Evolutionary conservation across 2,113 vertebrate genomes (phyloP), one percentile per base, ranked within the genome.

Genomic region (Thunnus thynnus): DNA sequence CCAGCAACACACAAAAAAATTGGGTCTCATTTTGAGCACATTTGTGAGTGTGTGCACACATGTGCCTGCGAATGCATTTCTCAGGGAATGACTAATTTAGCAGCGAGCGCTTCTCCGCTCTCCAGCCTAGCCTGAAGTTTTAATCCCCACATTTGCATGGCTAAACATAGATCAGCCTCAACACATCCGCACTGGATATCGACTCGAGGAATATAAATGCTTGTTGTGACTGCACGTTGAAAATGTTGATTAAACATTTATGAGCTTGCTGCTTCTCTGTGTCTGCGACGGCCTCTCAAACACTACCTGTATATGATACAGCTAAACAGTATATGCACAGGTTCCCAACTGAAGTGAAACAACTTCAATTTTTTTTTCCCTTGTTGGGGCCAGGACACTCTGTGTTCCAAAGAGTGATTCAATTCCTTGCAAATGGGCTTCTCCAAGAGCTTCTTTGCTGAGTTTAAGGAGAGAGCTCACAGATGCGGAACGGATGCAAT

Each of bases 141-240:
- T 91, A 93, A 92, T 93, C 91, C 88, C 80, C 86, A 84, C 83
- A 93, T 93, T 93, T 92, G 90, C 91, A 91, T 89, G 83, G 86
- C 92, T 93, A 92, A 93, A 92, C 91, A 91, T 92, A 93, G 90
- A 90, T 86, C 87, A 90, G 84, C 88, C 84, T 82, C 72, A 75
- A 62, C 88, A 84, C 85, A 87, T 66, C 56, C 70, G n/a, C 83
- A 67, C 70, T 88, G 83, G 82, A 84, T 86, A 90, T 91, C 50
- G 44, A 85, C 83, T 89, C 78, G 16, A 87, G 86, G 90, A 93
- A 90, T 76, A 91, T 60, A 80, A 91, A 91, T 72, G 74, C 88
- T 85, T 93, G 90, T 93, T 93, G 80, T 87, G 88, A 92, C 85
- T 86, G 86, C 76, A 74, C 10, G 9, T 66, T 64, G 48, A 78